Base-by-base conservation (phyloP, 1,140 invertebrate species). In the Mya arenaria region DNA sequence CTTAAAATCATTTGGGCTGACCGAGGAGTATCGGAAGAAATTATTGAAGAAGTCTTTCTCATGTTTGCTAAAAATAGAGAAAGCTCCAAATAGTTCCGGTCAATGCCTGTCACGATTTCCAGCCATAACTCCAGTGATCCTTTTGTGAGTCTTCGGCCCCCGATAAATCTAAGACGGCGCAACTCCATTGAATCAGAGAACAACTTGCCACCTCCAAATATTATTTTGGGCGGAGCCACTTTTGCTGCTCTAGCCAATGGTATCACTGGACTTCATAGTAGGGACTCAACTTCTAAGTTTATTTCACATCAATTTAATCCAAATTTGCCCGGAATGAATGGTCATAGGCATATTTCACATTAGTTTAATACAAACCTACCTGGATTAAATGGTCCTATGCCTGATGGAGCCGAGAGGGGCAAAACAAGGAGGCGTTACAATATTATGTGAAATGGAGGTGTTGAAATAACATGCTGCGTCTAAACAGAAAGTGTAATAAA, bases 21-120 rank as follows among this genome's bases (percentile, higher is more conserved):
- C 41, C 60, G 79, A 65, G 79, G 79, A 1, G 79, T 82, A 30
- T 82, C 79, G 6, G 79, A 82, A 34, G 79, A 82, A 66, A 44
- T 82, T 8, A 74, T 82, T 28, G 79, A 82, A 30, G 79, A 82
- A 23, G 68, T 69, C 6, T 74, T 82, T 32, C 62, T 73, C 8
- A 73, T 25, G 19, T 82, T 82, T 55, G 79, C 79, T 15, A 74
- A 74, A 39, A 82, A 82, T 34, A 55, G 69, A 48, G 69, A 82
- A 39, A 82, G 79, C 68, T 39, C 25, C 32, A 73, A 58, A 13
- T 82, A 82, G n/a, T 82, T 73, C 79, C 55, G 79, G 28, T 82
- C 79, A 4, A 82, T 73, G 28, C 79, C 79, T 23, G 79, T 82
- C 41, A 63, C 69, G 52, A 82, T 82, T 19, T 82, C 79, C 19